These are phyloP conservation scores for Phacellophora camtschatica DNA, from an alignment of 30 jellyfish, hydroid and myxozoan species.

Conservation along the genomic window DNA sequence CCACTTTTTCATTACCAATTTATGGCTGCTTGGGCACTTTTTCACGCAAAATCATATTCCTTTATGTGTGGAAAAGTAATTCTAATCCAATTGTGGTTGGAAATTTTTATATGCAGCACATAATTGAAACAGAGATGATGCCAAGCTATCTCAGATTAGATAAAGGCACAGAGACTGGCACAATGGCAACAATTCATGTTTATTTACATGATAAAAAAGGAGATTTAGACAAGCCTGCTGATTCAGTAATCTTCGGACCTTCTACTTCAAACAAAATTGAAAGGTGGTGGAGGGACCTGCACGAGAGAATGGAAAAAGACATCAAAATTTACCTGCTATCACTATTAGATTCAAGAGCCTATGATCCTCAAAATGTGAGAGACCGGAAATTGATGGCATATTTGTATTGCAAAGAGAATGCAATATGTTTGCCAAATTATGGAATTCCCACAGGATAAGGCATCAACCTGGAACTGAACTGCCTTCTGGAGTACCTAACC, in stretches of 20 bases:
- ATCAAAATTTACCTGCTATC: slow-evolving; percentile 11
- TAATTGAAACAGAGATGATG: slow-evolving; percentile 21
- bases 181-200: slow-evolving; percentile 56
- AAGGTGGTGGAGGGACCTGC: slow-evolving; percentile 58
- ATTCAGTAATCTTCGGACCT: slow-evolving; percentile 39
- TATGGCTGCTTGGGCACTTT: slow-evolving; percentile 63
- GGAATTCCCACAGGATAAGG: slow-evolving; percentile 59
- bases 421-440: slow-evolving; percentile 18
- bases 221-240: slow-evolving; percentile 10
- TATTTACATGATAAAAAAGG: slow-evolving; percentile 31
- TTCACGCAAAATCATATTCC: slow-evolving; percentile 28
- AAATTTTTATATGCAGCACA: slow-evolving; percentile 35
- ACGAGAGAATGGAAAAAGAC: slow-evolving; percentile 28
- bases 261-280: slow-evolving; percentile 40
- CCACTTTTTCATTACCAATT: slow-evolving; percentile 35
- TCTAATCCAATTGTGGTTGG: slow-evolving; percentile 56
- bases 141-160: slow-evolving; percentile 30
- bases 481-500: slow-evolving; percentile 57
- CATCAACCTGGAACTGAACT: slow-evolving; percentile 27
- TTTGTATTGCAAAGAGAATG: slow-evolving; percentile 42
- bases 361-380: slow-evolving; percentile 44
- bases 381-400: slow-evolving; percentile 38
- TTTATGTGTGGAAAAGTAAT: slow-evolving; percentile 32
- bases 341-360: background rate
- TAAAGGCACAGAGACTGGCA: slow-evolving; percentile 62